These are phyloP conservation scores for Antitype chi DNA, from an alignment of 2,888 invertebrate genomes.

Conservation along the genomic window DNA sequence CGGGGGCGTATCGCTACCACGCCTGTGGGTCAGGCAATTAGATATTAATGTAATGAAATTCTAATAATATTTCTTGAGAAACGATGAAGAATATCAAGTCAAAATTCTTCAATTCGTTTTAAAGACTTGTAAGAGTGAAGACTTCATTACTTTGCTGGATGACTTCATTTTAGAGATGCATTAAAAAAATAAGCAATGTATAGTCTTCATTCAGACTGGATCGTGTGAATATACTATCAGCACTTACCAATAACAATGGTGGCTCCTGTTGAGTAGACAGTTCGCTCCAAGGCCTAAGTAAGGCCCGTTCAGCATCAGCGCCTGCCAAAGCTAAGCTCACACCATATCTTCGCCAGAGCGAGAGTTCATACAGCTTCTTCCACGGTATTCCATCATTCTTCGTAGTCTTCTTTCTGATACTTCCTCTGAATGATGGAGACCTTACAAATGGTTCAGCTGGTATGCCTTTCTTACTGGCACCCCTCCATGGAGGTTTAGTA, in stretches of 20 bases:
- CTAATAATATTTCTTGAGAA: neutral
- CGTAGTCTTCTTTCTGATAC: conserved; percentile 83
- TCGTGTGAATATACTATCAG: conserved; percentile 6
- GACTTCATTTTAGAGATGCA: too few species aligned
- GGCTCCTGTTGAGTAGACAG: conserved; percentile 82
- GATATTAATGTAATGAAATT: neutral
- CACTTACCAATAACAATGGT: conserved; percentile 81
- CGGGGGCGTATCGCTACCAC: conserved; percentile 17
- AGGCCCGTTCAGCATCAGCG: conserved; percentile 84
- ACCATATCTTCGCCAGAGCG: conserved; percentile 89
- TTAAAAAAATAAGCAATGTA: neutral
- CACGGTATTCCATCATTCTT: conserved; percentile 87
- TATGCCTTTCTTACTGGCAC: conserved; percentile 81
- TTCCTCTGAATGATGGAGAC: conserved; percentile 84
- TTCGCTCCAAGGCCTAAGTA: conserved; percentile 85
- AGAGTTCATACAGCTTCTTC: conserved; percentile 90
- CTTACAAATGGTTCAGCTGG: conserved; percentile 82
- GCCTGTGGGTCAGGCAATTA: neutral
- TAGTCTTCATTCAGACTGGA: neutral
- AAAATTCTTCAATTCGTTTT: neutral
- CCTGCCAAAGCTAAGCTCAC: conserved; percentile 86
- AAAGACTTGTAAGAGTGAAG: neutral
- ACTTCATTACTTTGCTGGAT: too few species aligned
- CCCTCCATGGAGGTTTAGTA: conserved; percentile 87
- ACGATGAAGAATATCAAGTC: neutral